Base-by-base conservation (phyloP, 2,888 invertebrate species). In the Toxonevra muliebris region DNA sequence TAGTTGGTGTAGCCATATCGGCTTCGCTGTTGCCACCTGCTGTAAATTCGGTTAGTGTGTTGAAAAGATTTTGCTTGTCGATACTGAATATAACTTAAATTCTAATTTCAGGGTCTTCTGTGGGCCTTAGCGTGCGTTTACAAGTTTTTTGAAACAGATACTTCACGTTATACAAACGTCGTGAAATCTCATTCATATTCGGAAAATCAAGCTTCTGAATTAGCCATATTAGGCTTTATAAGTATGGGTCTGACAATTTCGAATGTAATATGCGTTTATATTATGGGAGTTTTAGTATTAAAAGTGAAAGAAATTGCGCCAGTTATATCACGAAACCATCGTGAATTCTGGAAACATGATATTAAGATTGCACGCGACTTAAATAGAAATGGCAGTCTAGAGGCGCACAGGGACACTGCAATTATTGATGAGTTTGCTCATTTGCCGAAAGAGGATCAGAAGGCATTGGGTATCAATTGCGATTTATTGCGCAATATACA, bases 1-100 rank as follows among this genome's bases (percentile, higher is more conserved):
- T 93, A 9, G 93, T 93, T 0, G 93, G 93, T 5, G 93, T 93
- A 7, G 93, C 93, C 5, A 93, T 94, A 75, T 93, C 93, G 0
- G 93, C 93, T 0, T 93, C 93, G 0, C 83, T 94, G 15, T 85
- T 93, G 67, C 93, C 93, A 0, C 93, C 94, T 3, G 92, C 93
- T 63, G 93, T 93, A 1, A 93, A 94, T 85, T 90, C 92, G 69
- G 92, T 90, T 65, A 68, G 71, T 63, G 30, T 30, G 53, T 69
- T 70, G 8, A 12, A 1, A 45, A 50, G 42, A 42, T 41, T 15
- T 57, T 3, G 19, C 1, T n/a, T 30, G 12, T 13, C 20, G 1
- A 41, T 43, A 5, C 11, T 19, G 20, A 43, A 53, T n/a, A 55
- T 20, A 41, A 20, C 19, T 42, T n/a, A 17, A 17, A 13, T 43